Evolutionary conservation across 1,140 invertebrate species (phyloP), one percentile per base, ranked within the genome.

Genomic region (Dufourea novaeangliae): DNA sequence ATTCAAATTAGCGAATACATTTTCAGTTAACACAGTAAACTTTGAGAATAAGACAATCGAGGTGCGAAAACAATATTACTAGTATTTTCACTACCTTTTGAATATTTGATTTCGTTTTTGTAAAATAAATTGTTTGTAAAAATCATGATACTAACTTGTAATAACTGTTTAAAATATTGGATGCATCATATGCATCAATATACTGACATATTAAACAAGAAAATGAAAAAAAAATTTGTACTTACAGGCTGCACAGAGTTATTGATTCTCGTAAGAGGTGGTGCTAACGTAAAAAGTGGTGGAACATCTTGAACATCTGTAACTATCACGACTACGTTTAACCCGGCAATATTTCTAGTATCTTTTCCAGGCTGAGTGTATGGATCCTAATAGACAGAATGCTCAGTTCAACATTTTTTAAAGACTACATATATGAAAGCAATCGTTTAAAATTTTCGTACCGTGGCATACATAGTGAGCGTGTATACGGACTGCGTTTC

Each of bases 271-370:
- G 97, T 97, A 50, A 97, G 94, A 14, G 96, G 96, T 1, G 97
- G 96, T 17, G 96, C 95, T 61, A 95, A 88, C 1, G 95, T 96
- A 89, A 97, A 98, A 57, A 97, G 94, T 1, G 97, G 97, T 3
- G 97, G 96, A 64, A 96, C 96, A 85, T 98, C 97, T 88, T 98
- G 97, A 0, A 97, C 95, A 88, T 98, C 97, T 86, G 95, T 94
- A 1, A 98, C 96, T 4, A 97, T 94, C 0, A 98, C 95, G 4
- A 97, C 94, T 4, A 98, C 93, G 87, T 96, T 94, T 75, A 97
- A 92, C 20, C 95, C 96, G 0, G 96, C 96, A 61, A 98, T 96
- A 89, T 98, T 98, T 59, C 97, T 93, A 1, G 96, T 97, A 84
- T 98, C 97, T 78, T 96, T 95, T 32, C 94, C 94, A 37, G 95